Evolutionary conservation across 1,140 invertebrate species (phyloP).

Genomic region (Tetragonula clypearis): DNA sequence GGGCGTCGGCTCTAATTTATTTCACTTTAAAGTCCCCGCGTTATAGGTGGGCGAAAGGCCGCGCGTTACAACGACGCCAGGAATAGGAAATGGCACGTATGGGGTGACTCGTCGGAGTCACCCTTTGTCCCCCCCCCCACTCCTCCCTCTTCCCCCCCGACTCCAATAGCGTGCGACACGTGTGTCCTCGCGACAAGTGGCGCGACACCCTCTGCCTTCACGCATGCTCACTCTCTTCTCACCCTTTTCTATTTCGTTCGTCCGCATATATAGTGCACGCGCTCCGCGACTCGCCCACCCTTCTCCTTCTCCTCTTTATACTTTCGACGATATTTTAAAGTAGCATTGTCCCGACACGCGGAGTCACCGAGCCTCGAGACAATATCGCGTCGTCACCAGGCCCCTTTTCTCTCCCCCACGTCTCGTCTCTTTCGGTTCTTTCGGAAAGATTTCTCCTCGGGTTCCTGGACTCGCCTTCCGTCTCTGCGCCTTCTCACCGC

Average conservation of each 20-base stretch:
- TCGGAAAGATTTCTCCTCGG: constrained; percentile 19
- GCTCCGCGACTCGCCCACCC: neutral
- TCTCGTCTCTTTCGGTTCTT: neutral
- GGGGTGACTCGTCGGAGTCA: constrained; percentile 57
- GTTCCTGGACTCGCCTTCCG: neutral
- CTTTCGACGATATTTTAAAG: constrained; percentile 80
- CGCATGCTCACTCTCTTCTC: constrained; percentile 48
- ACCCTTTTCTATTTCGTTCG: constrained; percentile 41
- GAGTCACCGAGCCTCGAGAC: constrained; percentile 73
- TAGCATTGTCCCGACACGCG: constrained; percentile 73
- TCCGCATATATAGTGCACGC: neutral
- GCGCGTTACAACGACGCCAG: constrained; percentile 34
- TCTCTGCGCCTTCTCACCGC: constrained; percentile 2
- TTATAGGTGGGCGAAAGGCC: constrained; percentile 65
- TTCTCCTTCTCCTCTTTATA: constrained; percentile 70
- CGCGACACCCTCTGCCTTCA: constrained; percentile 68
- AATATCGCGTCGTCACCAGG: constrained; percentile 72
- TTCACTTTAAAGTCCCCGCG: constrained; percentile 78
- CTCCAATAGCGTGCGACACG: constrained; percentile 76
- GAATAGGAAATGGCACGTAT: constrained; percentile 58
- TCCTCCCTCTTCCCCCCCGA: constrained; percentile 61
- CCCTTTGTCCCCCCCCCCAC: constrained; percentile 72
- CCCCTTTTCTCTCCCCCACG: constrained; percentile 49
- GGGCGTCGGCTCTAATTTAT: constrained; percentile 74
- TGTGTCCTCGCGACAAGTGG: constrained; percentile 79